Conservation (phyloP, 2,888 invertebrate species). For the Drosophila subsilvestris region DNA sequence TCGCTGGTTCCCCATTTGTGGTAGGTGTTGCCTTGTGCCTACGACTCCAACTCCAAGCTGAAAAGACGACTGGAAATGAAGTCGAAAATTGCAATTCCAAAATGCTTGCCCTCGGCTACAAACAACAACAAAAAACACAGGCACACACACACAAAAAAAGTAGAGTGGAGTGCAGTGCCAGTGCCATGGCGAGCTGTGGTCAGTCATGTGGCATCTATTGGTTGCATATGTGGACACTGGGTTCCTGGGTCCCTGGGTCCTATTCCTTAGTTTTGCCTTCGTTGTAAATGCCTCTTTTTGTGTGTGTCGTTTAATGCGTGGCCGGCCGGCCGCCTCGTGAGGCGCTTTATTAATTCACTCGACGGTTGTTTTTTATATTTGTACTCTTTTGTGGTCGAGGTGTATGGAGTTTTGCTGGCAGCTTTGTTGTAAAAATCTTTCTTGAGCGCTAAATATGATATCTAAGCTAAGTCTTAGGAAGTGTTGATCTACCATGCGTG, state of each 20-base stretch:
- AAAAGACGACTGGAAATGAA: constrained; percentile 67
- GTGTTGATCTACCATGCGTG: too few species aligned
- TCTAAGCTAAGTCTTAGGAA: too few species aligned
- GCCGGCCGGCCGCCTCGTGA: constrained; percentile 60
- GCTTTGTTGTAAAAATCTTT: too few species aligned
- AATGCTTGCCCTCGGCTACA: constrained; percentile 75
- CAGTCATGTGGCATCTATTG: constrained; percentile 77
- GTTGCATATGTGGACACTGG: constrained; percentile 20
- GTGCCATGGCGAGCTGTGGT: constrained; percentile 34
- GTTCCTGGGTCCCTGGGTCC: constrained; percentile 2
- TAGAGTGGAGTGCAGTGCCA: constrained; percentile 48
- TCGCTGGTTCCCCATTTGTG: constrained; percentile 52
- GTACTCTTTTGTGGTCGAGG: constrained; percentile 4
- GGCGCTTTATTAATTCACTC: constrained; percentile 78
- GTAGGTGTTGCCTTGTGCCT: constrained; percentile 70
- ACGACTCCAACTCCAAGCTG: constrained; percentile 35
- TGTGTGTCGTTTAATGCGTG: constrained; percentile 74
- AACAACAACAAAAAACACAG: not conserved
- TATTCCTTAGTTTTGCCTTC: constrained; percentile 35
- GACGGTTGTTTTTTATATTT: constrained; percentile 72
- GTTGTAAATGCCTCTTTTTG: constrained; percentile 41
- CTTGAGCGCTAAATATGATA: too few species aligned
- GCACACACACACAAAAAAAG: constrained; percentile 45
- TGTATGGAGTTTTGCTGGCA: not conserved
- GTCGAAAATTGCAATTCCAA: constrained; percentile 80